These are phyloP conservation scores for Pseudolaguvia tuberculata DNA, from an alignment of 2,113 vertebrate species.

Conservation along the genomic window DNA sequence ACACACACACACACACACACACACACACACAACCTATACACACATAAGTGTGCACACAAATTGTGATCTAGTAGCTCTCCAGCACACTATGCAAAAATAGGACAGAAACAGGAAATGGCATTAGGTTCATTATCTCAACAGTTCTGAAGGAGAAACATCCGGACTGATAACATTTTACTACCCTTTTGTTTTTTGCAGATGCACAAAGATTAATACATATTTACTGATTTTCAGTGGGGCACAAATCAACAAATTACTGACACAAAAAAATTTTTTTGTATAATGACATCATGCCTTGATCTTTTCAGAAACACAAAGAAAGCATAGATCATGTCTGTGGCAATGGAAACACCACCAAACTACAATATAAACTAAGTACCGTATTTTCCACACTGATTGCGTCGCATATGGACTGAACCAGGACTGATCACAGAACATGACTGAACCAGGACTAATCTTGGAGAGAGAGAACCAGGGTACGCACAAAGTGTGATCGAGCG, in stretches of 20 bases:
- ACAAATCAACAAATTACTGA: too few species aligned
- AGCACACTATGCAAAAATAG: background rate
- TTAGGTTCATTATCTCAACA: background rate
- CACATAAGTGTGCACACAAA: background rate
- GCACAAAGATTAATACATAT: background rate
- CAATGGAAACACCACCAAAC: background rate
- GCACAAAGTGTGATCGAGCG: too few species aligned
- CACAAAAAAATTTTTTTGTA: too few species aligned
- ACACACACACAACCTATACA: too few species aligned
- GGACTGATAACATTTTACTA: background rate
- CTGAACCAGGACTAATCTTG: too few species aligned
- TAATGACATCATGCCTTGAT: background rate
- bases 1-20: background rate
- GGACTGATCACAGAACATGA: too few species aligned
- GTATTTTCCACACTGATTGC: too few species aligned
- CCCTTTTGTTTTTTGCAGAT: background rate
- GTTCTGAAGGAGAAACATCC: conserved; percentile 30
- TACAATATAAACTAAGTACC: background rate
- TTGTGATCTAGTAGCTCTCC: background rate
- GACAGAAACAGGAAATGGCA: conserved; percentile 2
- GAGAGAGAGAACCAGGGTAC: too few species aligned
- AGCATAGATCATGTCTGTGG: background rate
- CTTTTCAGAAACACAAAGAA: background rate
- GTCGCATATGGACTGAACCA: too few species aligned
- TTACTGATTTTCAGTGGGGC: too few species aligned